phyloP scores from a whole-genome alignment of 2,113 vertebrate genomes.

The Nibea coibor region DNA sequence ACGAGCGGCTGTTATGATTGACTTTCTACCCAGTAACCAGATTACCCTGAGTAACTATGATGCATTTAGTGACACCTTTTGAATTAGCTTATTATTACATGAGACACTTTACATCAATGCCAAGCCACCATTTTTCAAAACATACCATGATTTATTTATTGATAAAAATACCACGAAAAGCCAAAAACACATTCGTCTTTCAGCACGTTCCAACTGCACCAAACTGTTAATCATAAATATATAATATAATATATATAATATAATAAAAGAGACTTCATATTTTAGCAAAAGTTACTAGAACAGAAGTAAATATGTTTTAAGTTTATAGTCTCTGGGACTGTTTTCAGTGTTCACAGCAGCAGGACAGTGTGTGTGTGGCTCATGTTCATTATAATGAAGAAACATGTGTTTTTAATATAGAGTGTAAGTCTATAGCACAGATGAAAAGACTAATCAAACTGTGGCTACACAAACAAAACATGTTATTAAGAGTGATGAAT shows the following conservation, averaged over 20 bases:
- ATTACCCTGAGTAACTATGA: conserved; percentile 7
- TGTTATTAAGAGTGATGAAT: neutral
- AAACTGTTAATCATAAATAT: too few relatives aligned
- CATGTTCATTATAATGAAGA: neutral
- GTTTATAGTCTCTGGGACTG: neutral
- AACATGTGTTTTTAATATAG: neutral
- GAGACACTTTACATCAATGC: neutral
- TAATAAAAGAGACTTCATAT: too few relatives aligned
- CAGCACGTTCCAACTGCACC: neutral
- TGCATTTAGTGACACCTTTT: neutral
- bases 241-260: too few relatives aligned
- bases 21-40: conserved; percentile 2
- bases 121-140: conserved; percentile 1
- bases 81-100: neutral
- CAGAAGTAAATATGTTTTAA: too few relatives aligned
- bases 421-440: neutral
- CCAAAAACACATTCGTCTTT: neutral
- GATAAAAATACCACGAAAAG: too few relatives aligned
- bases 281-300: too few relatives aligned
- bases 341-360: neutral
- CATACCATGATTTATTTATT: neutral
- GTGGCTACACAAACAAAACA: neutral
- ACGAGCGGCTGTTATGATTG: neutral
- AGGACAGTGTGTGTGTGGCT: neutral
- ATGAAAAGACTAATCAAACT: neutral